Evolutionary conservation across 2,888 invertebrate genomes (phyloP).

Genomic region (Spicauda simplicius): DNA sequence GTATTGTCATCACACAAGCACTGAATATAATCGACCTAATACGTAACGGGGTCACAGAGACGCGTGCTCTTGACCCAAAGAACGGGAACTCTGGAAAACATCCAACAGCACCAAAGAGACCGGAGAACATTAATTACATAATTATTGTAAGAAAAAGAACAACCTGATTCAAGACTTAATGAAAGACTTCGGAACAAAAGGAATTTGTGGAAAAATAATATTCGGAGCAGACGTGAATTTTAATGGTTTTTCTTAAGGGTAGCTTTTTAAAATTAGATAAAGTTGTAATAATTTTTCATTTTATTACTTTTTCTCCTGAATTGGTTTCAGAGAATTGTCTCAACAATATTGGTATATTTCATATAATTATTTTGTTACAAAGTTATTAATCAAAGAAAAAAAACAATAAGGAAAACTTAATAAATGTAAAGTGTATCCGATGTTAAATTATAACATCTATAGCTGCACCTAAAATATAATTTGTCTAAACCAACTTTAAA

Average conservation of each 20-base stretch:
- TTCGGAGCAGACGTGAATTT: background rate
- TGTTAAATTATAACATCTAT: no score
- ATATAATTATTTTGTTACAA: no score
- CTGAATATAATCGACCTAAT: slow-evolving; percentile 15
- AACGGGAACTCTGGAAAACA: slow-evolving; percentile 25
- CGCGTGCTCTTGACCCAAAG: slow-evolving; percentile 29
- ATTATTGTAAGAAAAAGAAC: background rate
- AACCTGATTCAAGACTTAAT: background rate
- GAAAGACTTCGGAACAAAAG: background rate
- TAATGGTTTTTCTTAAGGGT: background rate
- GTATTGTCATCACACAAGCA: background rate
- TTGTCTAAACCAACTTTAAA: no score
- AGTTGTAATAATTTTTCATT: no score
- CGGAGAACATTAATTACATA: slow-evolving; percentile 12
- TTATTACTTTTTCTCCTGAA: no score
- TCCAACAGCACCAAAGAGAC: slow-evolving; percentile 8
- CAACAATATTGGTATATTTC: no score
- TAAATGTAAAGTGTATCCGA: no score
- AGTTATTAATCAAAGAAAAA: no score
- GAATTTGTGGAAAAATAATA: background rate
- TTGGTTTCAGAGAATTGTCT: no score
- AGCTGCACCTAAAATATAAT: no score
- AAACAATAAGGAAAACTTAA: no score
- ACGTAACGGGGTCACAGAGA: slow-evolving; percentile 24
- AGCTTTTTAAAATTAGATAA: no score